Evolutionary conservation across 1,140 invertebrate genomes (phyloP).

Genomic region (Leguminivora glycinivorella): DNA sequence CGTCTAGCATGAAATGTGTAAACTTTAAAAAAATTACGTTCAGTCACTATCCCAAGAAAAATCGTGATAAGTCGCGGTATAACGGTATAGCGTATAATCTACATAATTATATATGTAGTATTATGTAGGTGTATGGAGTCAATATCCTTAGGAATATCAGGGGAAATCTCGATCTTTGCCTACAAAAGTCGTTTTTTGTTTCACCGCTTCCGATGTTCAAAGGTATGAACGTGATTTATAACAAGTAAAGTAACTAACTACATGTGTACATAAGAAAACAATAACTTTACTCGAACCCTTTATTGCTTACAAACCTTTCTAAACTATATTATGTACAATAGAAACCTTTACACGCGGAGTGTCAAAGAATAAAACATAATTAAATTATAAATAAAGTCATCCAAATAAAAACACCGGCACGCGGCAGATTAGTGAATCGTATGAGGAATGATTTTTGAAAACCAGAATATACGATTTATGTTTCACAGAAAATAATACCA

Average conservation of each 20-base stretch:
- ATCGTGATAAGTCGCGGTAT: too few species aligned
- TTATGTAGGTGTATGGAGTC: too few species aligned
- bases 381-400: constrained; percentile 26
- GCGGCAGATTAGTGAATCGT: neutral
- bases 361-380: constrained; percentile 26
- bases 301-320: constrained; percentile 27
- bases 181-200: too few species aligned
- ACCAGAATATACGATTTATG: too few species aligned
- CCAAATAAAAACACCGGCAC: constrained; percentile 22
- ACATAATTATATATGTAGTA: too few species aligned
- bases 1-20: neutral
- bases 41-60: too few species aligned
- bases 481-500: too few species aligned
- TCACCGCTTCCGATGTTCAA: too few species aligned
- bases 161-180: too few species aligned
- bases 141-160: too few species aligned
- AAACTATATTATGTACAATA: constrained; percentile 25
- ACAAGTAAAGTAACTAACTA: neutral
- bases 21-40: neutral
- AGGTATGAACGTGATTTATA: too few species aligned
- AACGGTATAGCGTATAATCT: too few species aligned
- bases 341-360: constrained; percentile 17
- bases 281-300: neutral
- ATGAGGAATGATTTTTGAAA: neutral
- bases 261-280: neutral